Conservation (phyloP, 2,888 invertebrate genomes). For the Pelosia muscerda region DNA sequence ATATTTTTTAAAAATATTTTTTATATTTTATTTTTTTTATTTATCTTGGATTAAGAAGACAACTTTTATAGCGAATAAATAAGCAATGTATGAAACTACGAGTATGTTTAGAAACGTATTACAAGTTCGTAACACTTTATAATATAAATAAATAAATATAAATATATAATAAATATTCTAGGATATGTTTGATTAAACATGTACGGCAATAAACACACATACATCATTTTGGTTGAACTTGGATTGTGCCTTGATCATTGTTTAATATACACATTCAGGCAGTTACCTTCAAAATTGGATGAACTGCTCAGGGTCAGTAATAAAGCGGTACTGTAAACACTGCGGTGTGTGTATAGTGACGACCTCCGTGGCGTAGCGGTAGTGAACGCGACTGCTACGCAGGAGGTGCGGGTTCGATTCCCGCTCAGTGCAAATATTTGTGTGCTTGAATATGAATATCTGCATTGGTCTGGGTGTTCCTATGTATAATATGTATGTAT, state of each 20-base stretch:
- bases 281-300: constrained; percentile 64
- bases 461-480: too few species aligned
- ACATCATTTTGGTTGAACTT: background rate
- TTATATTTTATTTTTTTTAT: too few species aligned
- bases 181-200: constrained; percentile 5
- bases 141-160: too few species aligned
- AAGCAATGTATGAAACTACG: background rate
- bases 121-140: background rate
- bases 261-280: constrained; percentile 41
- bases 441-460: too few species aligned
- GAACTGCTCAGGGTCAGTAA: constrained; percentile 60
- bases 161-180: too few species aligned
- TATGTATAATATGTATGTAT: too few species aligned
- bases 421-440: too few species aligned
- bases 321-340: constrained; percentile 58
- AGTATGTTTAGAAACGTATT: background rate
- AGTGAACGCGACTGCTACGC: too few species aligned
- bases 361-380: too few species aligned
- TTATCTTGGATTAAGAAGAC: too few species aligned
- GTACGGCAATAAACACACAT: constrained; percentile 6
- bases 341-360: constrained; percentile 35
- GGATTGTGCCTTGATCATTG: constrained; percentile 28
- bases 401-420: too few species aligned
- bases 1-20: too few species aligned
- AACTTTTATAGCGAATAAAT: background rate